A percentile compares a stretch with the other conserved stretches of the same genome.
Evolutionary conservation across 2,888 invertebrate genomes (phyloP).

Genomic region (Branchipolynoe longqiensis): DNA sequence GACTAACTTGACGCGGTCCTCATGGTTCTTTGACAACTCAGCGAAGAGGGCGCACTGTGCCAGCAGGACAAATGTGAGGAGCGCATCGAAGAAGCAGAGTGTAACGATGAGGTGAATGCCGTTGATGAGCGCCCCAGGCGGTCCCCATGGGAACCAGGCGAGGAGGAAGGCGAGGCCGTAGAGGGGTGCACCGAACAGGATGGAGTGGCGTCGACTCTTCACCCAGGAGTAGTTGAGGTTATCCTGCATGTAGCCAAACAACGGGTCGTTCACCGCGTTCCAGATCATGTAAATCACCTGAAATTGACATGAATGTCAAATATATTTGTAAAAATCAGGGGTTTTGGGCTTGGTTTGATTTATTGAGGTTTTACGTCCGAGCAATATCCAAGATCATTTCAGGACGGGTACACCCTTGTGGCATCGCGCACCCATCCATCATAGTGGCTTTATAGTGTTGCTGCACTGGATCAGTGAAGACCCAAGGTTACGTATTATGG

Average conservation of each 20-base stretch:
- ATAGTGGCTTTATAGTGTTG: too few species aligned
- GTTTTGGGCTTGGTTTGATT: too few species aligned
- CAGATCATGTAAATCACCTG: conserved; percentile 81
- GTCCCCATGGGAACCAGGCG: conserved; percentile 81
- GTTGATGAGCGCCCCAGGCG: conserved; percentile 73
- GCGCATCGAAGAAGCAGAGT: conserved; percentile 82
- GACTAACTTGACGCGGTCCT: conserved; percentile 78
- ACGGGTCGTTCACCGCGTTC: conserved; percentile 83
- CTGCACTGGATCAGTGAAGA: too few species aligned
- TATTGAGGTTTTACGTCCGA: too few species aligned
- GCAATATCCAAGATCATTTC: too few species aligned
- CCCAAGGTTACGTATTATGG: too few species aligned
- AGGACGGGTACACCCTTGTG: too few species aligned
- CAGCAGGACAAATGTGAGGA: conserved; percentile 81
- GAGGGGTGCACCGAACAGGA: conserved; percentile 81
- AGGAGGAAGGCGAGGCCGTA: conserved; percentile 80
- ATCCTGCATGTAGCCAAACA: conserved; percentile 82
- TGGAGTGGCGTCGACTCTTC: conserved; percentile 79
- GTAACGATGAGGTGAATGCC: conserved; percentile 82
- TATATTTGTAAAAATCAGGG: too few species aligned
- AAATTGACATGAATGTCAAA: too few species aligned
- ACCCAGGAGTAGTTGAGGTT: conserved; percentile 75
- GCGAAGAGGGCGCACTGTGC: conserved; percentile 81
- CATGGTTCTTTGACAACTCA: conserved; percentile 77
- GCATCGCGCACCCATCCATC: too few species aligned